Evolutionary conservation across 2,797 vertebrate genomes (phyloP).

Genomic region (Morelia viridis): DNA sequence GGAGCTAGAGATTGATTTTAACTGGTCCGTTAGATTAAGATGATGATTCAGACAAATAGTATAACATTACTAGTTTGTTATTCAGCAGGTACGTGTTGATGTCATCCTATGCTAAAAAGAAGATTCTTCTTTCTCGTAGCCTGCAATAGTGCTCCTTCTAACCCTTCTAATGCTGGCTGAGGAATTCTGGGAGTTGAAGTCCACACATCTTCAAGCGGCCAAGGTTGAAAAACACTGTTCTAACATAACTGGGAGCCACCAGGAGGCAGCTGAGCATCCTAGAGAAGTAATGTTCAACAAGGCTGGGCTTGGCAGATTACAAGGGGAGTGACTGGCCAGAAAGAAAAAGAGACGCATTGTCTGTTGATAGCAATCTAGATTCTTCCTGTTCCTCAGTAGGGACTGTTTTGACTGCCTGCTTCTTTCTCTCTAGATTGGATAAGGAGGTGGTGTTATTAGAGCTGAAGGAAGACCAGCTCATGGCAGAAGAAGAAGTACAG

Average conservation of each 20-base stretch:
- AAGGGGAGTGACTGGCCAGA: background rate
- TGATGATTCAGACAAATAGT: background rate
- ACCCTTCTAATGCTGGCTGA: too few relatives aligned
- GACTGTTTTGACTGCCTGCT: background rate
- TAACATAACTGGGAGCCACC: background rate
- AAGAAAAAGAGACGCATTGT: background rate
- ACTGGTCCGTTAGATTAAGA: background rate
- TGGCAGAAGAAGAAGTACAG: background rate
- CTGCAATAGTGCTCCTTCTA: background rate
- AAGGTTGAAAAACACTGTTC: too few relatives aligned
- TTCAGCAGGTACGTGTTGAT: background rate
- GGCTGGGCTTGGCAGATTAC: background rate
- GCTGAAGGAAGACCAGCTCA: background rate
- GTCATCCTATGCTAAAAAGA: background rate
- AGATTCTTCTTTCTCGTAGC: background rate
- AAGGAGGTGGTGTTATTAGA: background rate
- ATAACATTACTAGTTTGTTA: background rate
- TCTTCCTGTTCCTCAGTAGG: background rate
- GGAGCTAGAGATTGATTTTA: background rate
- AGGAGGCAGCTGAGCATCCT: constrained; percentile 12
- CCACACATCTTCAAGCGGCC: too few relatives aligned
- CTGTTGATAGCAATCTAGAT: background rate
- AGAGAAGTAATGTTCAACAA: background rate
- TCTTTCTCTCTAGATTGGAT: background rate
- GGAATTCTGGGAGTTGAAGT: too few relatives aligned